Conservation (phyloP, 1,140 invertebrate genomes). For the Drosophila melanica region DNA sequence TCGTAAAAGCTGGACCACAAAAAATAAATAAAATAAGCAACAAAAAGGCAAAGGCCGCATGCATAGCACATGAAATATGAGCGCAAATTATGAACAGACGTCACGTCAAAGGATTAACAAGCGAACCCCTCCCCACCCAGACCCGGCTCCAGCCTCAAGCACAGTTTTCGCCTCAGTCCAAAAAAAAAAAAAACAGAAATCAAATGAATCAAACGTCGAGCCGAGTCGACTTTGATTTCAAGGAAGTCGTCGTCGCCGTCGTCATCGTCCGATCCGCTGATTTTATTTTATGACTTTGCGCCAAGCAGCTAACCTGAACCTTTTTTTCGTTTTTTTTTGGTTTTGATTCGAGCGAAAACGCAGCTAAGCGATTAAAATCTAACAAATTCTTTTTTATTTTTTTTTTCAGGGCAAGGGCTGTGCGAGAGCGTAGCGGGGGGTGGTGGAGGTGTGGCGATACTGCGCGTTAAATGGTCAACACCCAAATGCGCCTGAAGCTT, state of each 20-base stretch:
- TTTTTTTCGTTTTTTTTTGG: conserved; percentile 24
- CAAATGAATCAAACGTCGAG: conserved; percentile 54
- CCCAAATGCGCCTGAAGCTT: conserved; percentile 54
- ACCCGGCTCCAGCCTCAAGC: not conserved
- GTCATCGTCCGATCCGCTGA: conserved; percentile 42
- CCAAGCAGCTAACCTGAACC: conserved; percentile 33
- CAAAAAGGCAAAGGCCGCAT: conserved; percentile 34
- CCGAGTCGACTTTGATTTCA: conserved; percentile 65
- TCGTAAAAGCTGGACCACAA: conserved; percentile 32
- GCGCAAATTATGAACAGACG: conserved; percentile 79
- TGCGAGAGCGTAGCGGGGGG: not conserved
- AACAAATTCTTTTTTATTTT: conserved; percentile 56
- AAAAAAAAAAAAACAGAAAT: conserved; percentile 32
- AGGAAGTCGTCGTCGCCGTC: conserved; percentile 64
- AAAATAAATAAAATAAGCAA: conserved; percentile 32
- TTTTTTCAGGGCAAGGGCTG: conserved; percentile 16
- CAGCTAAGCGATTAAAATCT: conserved; percentile 70
- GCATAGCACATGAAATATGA: conserved; percentile 73
- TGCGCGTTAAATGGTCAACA: conserved; percentile 79
- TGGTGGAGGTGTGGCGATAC: not conserved
- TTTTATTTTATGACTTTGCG: conserved; percentile 42
- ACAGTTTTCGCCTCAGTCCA: not conserved
- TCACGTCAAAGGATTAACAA: conserved; percentile 82
- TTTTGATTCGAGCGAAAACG: conserved; percentile 42
- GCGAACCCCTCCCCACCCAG: conserved; percentile 24